These are phyloP conservation scores for Agrilus biguttatus DNA, from an alignment of 2,888 invertebrate genomes.

Conservation along the genomic window DNA sequence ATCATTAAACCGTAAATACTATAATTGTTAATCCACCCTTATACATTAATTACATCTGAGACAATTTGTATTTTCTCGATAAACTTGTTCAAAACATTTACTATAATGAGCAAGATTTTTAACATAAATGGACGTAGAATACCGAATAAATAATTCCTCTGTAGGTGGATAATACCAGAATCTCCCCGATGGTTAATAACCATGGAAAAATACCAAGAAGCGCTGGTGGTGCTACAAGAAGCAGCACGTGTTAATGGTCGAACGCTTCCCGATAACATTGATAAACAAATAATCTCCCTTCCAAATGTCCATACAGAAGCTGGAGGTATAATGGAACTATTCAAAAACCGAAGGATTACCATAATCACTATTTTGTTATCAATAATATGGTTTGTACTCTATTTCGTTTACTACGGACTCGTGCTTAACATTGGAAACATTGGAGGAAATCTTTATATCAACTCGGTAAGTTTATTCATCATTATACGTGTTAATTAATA, in stretches of 20 bases:
- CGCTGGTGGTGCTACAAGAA: constrained; percentile 46
- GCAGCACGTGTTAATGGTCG: constrained; percentile 52
- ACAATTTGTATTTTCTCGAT: too few species aligned
- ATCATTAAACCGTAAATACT: too few species aligned
- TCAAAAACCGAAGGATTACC: constrained; percentile 46
- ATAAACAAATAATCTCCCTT: constrained; percentile 46
- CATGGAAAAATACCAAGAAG: constrained; percentile 56
- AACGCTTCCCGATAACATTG: constrained; percentile 50
- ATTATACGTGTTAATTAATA: too few species aligned
- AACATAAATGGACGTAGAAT: not conserved
- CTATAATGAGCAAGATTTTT: too few species aligned
- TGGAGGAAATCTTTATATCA: constrained; percentile 59
- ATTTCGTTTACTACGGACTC: constrained; percentile 64
- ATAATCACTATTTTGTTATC: constrained; percentile 57
- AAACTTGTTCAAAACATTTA: too few species aligned
- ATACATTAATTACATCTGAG: too few species aligned
- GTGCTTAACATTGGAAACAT: constrained; percentile 61
- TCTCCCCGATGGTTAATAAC: constrained; percentile 66
- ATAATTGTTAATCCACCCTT: too few species aligned
- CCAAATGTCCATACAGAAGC: constrained; percentile 27
- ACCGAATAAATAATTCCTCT: constrained; percentile 1
- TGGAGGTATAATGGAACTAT: constrained; percentile 47
- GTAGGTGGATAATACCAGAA: constrained; percentile 64
- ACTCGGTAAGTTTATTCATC: constrained; percentile 44
- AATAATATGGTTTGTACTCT: constrained; percentile 63